A percentile compares a stretch with the other conserved stretches of the same genome.
phyloP scores from a whole-genome alignment of 2,113 vertebrate genomes.

The Bungarus multicinctus region DNA sequence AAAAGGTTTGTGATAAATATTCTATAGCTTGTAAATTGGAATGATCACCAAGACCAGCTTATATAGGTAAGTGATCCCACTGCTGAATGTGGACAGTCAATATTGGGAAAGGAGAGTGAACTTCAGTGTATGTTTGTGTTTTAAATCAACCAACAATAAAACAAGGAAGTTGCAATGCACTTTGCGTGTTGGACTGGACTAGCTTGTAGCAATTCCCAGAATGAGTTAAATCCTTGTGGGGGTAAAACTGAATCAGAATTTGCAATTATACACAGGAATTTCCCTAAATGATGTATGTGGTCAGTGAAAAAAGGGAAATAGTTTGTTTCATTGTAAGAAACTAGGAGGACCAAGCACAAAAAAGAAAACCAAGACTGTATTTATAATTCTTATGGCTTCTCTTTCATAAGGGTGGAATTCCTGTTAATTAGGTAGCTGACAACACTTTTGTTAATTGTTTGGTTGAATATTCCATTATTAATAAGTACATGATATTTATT shows the following conservation, averaged over 20 bases:
- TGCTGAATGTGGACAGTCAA: neutral
- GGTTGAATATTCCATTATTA: neutral
- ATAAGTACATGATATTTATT: neutral
- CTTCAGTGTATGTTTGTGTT: neutral
- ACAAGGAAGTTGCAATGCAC: conserved; percentile 30
- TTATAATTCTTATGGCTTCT: conserved; percentile 54
- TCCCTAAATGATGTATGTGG: conserved; percentile 75
- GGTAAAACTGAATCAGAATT: conserved; percentile 76
- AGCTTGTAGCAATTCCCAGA: conserved; percentile 57
- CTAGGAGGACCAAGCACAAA: conserved; percentile 63
- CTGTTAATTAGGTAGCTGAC: conserved; percentile 44
- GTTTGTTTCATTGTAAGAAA: conserved; percentile 73
- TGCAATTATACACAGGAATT: conserved; percentile 71
- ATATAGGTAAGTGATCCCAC: neutral
- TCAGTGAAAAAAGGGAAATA: conserved; percentile 80
- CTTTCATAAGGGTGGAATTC: conserved; percentile 28
- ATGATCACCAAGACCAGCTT: neutral
- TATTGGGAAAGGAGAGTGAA: neutral
- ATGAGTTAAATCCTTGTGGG: conserved; percentile 72
- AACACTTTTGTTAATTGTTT: neutral
- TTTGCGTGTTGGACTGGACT: conserved; percentile 31
- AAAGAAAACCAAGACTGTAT: conserved; percentile 53
- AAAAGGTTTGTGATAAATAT: neutral
- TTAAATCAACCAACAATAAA: conserved; percentile 2
- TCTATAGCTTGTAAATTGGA: neutral